These are phyloP conservation scores for Thyatira batis DNA, from an alignment of 2,888 invertebrate species.

Conservation along the genomic window DNA sequence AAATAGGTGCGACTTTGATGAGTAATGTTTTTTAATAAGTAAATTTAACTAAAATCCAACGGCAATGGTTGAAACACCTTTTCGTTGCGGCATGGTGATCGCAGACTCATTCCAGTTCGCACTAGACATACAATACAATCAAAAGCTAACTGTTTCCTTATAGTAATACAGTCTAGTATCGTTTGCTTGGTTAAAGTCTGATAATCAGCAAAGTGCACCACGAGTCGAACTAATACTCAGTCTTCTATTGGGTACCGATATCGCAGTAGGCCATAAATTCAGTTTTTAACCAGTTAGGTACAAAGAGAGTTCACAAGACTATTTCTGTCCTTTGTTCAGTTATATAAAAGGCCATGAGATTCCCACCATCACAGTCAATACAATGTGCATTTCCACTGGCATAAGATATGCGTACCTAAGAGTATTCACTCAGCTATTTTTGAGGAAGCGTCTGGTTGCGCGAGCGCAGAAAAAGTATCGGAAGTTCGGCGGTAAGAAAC, in stretches of 20 bases:
- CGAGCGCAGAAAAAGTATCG: conserved; percentile 55
- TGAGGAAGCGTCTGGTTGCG: conserved; percentile 43
- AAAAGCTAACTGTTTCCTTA: background rate
- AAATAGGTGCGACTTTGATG: too few species aligned
- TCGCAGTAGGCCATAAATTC: background rate
- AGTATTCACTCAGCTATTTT: conserved; percentile 46
- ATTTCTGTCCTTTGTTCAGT: background rate
- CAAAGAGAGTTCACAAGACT: background rate
- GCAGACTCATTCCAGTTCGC: background rate
- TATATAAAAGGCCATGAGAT: conserved; percentile 50
- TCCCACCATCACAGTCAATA: conserved; percentile 17
- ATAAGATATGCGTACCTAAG: conserved; percentile 46
- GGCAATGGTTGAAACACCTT: too few species aligned
- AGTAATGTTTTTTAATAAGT: too few species aligned
- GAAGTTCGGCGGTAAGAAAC: conserved; percentile 53
- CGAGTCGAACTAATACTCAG: background rate
- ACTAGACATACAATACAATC: background rate
- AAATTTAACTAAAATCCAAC: too few species aligned
- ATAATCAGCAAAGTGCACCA: background rate
- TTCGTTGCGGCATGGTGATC: background rate
- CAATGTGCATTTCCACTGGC: conserved; percentile 65
- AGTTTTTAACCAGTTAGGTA: background rate
- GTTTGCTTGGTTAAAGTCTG: background rate
- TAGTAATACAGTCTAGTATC: background rate
- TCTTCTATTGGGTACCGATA: background rate